Evolutionary conservation across 1,140 invertebrate genomes (phyloP).

Genomic region (Bombus balteatus): DNA sequence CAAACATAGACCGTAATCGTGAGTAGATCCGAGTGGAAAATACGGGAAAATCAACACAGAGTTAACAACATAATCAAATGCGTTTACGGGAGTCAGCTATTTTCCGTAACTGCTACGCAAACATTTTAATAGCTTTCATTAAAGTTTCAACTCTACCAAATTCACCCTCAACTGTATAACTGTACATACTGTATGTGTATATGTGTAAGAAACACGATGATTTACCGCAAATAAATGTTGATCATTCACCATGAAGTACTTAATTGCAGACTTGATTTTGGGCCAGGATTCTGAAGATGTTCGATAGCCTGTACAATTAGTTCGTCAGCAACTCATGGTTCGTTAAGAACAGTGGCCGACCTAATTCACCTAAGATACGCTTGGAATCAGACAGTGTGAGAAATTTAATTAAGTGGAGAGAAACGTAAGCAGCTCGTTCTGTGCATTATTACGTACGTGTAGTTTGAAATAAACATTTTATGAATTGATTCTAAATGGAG

Average conservation of each 20-base stretch:
- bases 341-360: constrained; percentile 39
- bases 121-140: constrained; percentile 4
- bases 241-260: background rate
- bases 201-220: no score
- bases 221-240: constrained; percentile 6
- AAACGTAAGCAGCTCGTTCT: background rate
- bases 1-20: no score
- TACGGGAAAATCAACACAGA: background rate
- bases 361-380: constrained; percentile 12
- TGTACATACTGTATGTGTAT: no score
- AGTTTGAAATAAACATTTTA: background rate
- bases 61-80: constrained; percentile 20
- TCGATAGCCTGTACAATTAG: constrained; percentile 20
- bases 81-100: background rate
- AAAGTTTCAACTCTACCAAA: background rate
- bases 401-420: constrained; percentile 35
- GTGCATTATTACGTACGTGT: background rate
- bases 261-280: background rate
- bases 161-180: background rate
- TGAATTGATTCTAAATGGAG: no score
- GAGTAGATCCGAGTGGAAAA: background rate
- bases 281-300: background rate
- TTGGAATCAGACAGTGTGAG: constrained; percentile 16
- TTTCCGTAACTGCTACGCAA: background rate
- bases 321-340: constrained; percentile 24